phyloP scores from a whole-genome alignment of 1,140 invertebrate species.

The Zaprionus inermis region DNA sequence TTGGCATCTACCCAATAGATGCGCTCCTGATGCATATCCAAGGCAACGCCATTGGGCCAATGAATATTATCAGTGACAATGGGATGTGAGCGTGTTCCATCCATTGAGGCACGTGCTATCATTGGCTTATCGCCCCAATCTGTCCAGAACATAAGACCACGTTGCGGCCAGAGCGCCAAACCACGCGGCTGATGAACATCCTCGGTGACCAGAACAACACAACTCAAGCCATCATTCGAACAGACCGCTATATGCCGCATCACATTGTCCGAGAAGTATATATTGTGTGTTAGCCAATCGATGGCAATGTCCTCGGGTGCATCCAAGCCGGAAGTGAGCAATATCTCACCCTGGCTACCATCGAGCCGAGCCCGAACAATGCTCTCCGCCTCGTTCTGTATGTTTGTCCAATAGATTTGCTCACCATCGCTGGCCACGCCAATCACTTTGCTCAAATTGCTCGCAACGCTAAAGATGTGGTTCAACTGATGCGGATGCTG shows the following conservation, averaged over 20 bases:
- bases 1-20: constrained; percentile 93
- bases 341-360: constrained; percentile 86
- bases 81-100: constrained; percentile 87
- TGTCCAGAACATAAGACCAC: constrained; percentile 93
- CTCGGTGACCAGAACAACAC: constrained; percentile 87
- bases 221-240: constrained; percentile 86
- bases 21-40: constrained; percentile 93
- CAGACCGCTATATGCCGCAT: constrained; percentile 91
- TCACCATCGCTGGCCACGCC: constrained; percentile 88
- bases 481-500: constrained; percentile 32
- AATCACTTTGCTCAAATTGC: constrained; percentile 86
- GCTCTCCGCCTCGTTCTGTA: constrained; percentile 87
- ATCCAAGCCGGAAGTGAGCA: constrained; percentile 88
- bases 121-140: constrained; percentile 91
- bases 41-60: constrained; percentile 95
- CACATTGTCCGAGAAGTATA: constrained; percentile 92
- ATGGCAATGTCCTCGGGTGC: constrained; percentile 90
- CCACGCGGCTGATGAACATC: constrained; percentile 87
- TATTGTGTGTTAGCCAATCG: constrained; percentile 91
- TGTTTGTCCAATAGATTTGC: constrained; percentile 91
- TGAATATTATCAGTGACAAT: constrained; percentile 88
- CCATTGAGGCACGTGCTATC: constrained; percentile 93
- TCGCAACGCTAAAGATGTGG: constrained; percentile 84
- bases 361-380: constrained; percentile 87
- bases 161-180: constrained; percentile 87